These are phyloP conservation scores for Istiophorus platypterus DNA, from an alignment of 2,113 vertebrate species.

Conservation along the genomic window DNA sequence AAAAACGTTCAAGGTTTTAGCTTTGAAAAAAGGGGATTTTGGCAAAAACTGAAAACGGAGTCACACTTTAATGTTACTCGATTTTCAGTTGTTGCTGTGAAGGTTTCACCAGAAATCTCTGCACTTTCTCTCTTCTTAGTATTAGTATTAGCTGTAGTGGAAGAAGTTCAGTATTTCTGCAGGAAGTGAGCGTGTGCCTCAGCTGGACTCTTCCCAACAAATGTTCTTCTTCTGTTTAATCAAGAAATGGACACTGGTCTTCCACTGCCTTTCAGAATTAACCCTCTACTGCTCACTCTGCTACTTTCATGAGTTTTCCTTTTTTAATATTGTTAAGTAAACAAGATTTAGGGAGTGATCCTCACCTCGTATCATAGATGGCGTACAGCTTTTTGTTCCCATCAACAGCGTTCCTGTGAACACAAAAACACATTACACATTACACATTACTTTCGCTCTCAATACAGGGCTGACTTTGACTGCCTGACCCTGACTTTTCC, in stretches of 20 bases:
- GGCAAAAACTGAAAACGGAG: too few species aligned
- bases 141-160: background rate
- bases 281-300: background rate
- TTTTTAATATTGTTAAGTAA: background rate
- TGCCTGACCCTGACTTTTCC: background rate
- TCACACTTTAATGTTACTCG: background rate
- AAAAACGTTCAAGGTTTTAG: too few species aligned
- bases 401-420: conserved; percentile 93
- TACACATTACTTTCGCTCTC: conserved; percentile 26
- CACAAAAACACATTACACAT: conserved; percentile 60
- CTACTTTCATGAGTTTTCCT: background rate
- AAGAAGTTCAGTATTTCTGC: conserved; percentile 47
- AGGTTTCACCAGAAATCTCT: background rate
- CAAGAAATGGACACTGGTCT: conserved; percentile 16
- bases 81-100: background rate
- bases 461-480: background rate
- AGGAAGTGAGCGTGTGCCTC: conserved; percentile 18
- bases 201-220: conserved; percentile 31
- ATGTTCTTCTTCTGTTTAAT: conserved; percentile 44
- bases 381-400: conserved; percentile 94
- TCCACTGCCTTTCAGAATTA: background rate
- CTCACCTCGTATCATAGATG: conserved; percentile 96
- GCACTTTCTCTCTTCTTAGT: background rate
- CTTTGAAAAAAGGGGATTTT: too few species aligned
- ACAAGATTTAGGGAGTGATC: background rate